These are phyloP conservation scores for Schizopygopsis malacanthus DNA, from an alignment of 2,797 vertebrate genomes.

Conservation along the genomic window DNA sequence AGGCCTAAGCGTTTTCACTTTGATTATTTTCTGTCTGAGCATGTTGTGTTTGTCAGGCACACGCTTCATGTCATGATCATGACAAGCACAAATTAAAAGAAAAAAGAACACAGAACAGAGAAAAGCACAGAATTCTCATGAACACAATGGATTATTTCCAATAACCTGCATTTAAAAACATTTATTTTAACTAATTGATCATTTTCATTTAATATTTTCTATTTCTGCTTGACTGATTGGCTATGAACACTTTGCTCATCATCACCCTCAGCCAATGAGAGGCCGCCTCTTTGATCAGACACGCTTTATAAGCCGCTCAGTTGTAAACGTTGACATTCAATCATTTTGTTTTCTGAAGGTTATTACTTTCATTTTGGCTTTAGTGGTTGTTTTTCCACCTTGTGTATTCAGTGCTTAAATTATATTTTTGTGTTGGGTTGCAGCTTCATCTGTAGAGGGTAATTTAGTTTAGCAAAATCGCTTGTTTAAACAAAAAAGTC, in stretches of 20 bases:
- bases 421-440: not conserved
- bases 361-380: not conserved
- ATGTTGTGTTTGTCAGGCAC: not conserved
- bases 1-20: slow-evolving; percentile 13
- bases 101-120: not conserved
- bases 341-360: not conserved
- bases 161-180: not conserved
- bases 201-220: not conserved
- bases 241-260: not conserved
- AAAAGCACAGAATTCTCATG: not conserved
- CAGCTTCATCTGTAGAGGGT: not conserved
- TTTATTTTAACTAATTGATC: not conserved
- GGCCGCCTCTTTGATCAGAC: not conserved
- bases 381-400: not conserved
- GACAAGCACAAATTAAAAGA: not conserved
- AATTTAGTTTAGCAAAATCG: not conserved
- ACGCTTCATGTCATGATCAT: not conserved
- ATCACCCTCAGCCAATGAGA: slow-evolving; percentile 31
- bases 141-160: not conserved
- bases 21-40: not conserved
- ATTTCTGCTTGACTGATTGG: slow-evolving; percentile 5
- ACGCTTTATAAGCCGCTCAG: slow-evolving; percentile 29
- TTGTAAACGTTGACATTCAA: slow-evolving; percentile 4
- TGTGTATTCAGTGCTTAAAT: not conserved
- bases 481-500: not conserved